Conservation (phyloP, 2,797 vertebrate species). For the Artibeus lituratus region DNA sequence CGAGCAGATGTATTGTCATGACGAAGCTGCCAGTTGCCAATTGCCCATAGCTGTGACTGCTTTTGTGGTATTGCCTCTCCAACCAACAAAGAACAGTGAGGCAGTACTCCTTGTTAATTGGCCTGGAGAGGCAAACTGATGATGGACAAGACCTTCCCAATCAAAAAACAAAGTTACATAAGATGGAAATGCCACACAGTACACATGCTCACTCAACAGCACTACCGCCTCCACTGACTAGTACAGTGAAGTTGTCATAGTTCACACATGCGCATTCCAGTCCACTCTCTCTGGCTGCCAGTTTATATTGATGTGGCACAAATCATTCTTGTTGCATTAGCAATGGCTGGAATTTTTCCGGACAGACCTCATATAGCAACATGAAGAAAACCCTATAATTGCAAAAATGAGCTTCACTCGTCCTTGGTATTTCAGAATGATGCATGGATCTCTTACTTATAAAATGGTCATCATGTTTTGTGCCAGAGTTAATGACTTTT, state of each 20-base stretch:
- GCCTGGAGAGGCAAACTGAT: neutral
- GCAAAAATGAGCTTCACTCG: neutral
- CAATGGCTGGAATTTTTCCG: neutral
- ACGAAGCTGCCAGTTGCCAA: neutral
- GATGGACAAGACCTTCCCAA: neutral
- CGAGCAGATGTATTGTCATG: neutral
- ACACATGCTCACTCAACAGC: neutral
- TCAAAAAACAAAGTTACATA: neutral
- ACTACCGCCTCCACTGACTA: neutral
- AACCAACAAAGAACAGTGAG: neutral
- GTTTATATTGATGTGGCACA: neutral
- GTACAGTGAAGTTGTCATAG: neutral
- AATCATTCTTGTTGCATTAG: neutral
- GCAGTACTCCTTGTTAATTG: too few relatives aligned
- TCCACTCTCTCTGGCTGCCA: neutral
- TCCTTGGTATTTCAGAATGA: neutral
- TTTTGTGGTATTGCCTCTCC: neutral
- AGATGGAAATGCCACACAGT: neutral
- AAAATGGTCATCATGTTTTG: neutral
- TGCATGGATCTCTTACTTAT: neutral
- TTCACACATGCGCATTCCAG: neutral
- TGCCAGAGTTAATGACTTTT: conserved; percentile 47
- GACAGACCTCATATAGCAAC: neutral
- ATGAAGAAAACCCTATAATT: neutral
- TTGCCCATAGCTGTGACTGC: neutral